Percentiles rank a stretch among this genome's conserved stretches.
phyloP scores from a whole-genome alignment of 2,888 invertebrate genomes.

The Argyresthia goedartella region DNA sequence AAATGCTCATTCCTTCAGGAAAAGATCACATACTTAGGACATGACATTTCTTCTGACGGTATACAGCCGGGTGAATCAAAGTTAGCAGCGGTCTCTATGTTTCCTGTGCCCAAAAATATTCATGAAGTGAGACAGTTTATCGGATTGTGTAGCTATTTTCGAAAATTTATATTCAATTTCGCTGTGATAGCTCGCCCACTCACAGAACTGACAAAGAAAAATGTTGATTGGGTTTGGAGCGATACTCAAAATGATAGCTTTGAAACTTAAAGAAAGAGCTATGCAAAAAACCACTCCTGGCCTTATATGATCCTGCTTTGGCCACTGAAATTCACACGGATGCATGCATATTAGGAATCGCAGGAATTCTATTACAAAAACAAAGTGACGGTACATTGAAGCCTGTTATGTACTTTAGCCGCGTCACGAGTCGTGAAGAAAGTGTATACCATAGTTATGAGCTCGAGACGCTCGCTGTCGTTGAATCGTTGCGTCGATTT shows the following conservation, averaged over 20 bases:
- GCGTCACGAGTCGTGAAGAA: constrained; percentile 16
- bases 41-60: constrained; percentile 1
- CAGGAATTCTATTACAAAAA: constrained; percentile 20
- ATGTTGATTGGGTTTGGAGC: constrained; percentile 10
- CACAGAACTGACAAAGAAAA: constrained; percentile 13
- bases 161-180: constrained; percentile 14
- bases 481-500: constrained; percentile 22
- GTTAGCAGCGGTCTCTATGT: constrained; percentile 7
- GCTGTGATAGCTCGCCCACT: constrained; percentile 13
- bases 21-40: constrained; percentile 1
- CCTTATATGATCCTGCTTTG: constrained; percentile 12
- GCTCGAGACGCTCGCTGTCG: constrained; percentile 26
- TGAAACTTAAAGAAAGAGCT: constrained; percentile 13
- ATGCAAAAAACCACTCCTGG: constrained; percentile 13
- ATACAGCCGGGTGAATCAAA: constrained; percentile 3
- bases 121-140: constrained; percentile 12
- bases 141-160: constrained; percentile 13
- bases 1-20: constrained; percentile 3
- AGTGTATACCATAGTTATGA: constrained; percentile 15
- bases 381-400: constrained; percentile 5
- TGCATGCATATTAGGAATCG: constrained; percentile 18
- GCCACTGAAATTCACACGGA: constrained; percentile 22
- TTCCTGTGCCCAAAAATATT: constrained; percentile 10
- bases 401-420: constrained; percentile 20
- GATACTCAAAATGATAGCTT: constrained; percentile 13